These are phyloP conservation scores for Drosophila lacteicornis DNA, from an alignment of 1,140 invertebrate genomes.

Conservation along the genomic window DNA sequence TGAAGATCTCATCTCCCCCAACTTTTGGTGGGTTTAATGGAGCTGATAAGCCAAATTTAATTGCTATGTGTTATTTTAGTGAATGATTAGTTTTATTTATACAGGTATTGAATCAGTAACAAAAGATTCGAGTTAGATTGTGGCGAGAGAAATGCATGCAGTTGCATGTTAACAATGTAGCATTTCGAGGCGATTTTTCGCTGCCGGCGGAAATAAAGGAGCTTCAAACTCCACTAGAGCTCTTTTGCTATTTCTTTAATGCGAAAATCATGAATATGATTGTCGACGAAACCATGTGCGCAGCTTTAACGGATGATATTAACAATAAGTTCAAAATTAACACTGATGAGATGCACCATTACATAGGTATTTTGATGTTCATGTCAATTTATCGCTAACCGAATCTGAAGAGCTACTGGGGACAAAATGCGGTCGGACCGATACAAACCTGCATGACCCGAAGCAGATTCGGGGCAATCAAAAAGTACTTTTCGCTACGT, in stretches of 20 bases:
- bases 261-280: conserved; percentile 35
- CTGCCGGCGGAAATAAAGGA: conserved; percentile 1
- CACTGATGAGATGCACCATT: conserved; percentile 28
- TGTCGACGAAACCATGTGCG: conserved; percentile 16
- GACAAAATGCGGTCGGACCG: conserved; percentile 11
- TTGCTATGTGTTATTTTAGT: not conserved
- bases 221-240: conserved; percentile 19
- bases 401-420: conserved; percentile 39
- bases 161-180: conserved; percentile 13
- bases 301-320: conserved; percentile 27
- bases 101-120: conserved; percentile 5
- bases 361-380: conserved; percentile 36
- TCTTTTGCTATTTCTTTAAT: conserved; percentile 30
- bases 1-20: no score
- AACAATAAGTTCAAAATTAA: conserved; percentile 25
- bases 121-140: conserved; percentile 3
- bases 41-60: conserved; percentile 1
- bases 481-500: conserved; percentile 32
- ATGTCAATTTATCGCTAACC: conserved; percentile 39
- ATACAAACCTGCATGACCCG: conserved; percentile 14
- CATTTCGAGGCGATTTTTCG: conserved; percentile 21
- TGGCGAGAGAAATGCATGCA: conserved; percentile 17
- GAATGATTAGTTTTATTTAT: not conserved
- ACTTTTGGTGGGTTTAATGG: not conserved
- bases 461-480: conserved; percentile 30